These are phyloP conservation scores for Hybos culiciformis DNA, from an alignment of 2,888 invertebrate species.

Conservation along the genomic window DNA sequence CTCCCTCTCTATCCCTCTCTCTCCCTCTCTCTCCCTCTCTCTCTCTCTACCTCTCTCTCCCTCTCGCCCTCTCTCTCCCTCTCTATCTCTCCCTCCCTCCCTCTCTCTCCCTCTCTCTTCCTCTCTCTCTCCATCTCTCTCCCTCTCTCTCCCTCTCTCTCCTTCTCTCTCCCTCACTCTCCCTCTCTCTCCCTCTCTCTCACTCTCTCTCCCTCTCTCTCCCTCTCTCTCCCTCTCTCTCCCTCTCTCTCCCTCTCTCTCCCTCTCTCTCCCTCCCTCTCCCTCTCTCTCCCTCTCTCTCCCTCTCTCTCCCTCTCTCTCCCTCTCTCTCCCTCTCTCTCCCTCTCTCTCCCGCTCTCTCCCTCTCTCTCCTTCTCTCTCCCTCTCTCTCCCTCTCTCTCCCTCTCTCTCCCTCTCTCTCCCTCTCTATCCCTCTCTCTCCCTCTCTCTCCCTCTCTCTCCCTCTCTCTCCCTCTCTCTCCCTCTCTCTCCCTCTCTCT, in stretches of 20 bases:
- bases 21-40: too few species aligned
- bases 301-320: not conserved
- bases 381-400: not conserved
- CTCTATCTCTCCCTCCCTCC: too few species aligned
- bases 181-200: too few species aligned
- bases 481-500: not conserved
- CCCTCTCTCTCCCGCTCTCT: too few species aligned
- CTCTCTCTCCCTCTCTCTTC: too few species aligned
- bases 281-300: not conserved
- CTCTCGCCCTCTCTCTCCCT: too few species aligned
- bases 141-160: too few species aligned
- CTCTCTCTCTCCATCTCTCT: too few species aligned
- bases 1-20: too few species aligned
- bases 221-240: not conserved
- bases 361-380: not conserved
- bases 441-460: not conserved
- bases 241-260: not conserved
- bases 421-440: not conserved
- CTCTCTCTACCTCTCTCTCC: too few species aligned
- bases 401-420: not conserved
- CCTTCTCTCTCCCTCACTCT: too few species aligned
- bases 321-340: not conserved
- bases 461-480: not conserved
- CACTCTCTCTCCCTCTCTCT: too few species aligned
- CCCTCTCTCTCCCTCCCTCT: not conserved